These are phyloP conservation scores for Lagodon rhomboides DNA, from an alignment of 2,797 vertebrate species.

Conservation along the genomic window DNA sequence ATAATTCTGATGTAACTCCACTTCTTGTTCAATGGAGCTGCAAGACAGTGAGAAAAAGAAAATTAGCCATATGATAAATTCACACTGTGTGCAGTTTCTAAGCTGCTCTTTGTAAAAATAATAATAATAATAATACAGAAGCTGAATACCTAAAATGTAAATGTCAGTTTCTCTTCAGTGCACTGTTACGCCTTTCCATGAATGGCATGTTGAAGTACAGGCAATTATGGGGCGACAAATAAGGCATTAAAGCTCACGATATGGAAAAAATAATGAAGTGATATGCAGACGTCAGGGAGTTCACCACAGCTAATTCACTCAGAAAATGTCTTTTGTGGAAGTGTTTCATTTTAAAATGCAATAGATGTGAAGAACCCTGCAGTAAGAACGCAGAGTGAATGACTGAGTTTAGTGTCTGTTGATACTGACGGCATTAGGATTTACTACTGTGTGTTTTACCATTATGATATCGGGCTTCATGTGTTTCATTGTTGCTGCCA, in stretches of 20 bases:
- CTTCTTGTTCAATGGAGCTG: conserved; percentile 45
- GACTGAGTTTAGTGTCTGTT: conserved; percentile 29
- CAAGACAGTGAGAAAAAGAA: conserved; percentile 42
- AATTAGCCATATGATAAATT: conserved; percentile 50
- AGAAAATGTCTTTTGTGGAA: conserved; percentile 34
- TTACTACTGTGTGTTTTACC: not conserved
- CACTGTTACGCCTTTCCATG: conserved; percentile 15
- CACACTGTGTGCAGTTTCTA: conserved; percentile 20
- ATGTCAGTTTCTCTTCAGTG: conserved; percentile 30
- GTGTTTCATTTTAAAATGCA: conserved; percentile 26
- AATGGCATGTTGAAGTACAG: conserved; percentile 27
- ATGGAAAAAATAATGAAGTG: conserved; percentile 15
- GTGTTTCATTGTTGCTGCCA: not conserved
- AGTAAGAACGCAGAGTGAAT: conserved; percentile 18
- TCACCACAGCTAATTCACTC: conserved; percentile 28
- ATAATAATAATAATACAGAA: not conserved
- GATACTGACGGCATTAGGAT: conserved; percentile 1
- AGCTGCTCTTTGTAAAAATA: conserved; percentile 25
- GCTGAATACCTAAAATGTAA: conserved; percentile 29
- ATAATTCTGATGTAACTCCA: conserved; percentile 67
- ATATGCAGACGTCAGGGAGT: conserved; percentile 32
- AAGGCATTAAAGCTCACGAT: conserved; percentile 16
- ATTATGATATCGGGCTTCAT: not conserved
- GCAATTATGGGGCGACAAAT: conserved; percentile 40
- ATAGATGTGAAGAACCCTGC: conserved; percentile 3